Base-by-base conservation (phyloP, 2,888 invertebrate genomes). In the Bombyx huttoni region DNA sequence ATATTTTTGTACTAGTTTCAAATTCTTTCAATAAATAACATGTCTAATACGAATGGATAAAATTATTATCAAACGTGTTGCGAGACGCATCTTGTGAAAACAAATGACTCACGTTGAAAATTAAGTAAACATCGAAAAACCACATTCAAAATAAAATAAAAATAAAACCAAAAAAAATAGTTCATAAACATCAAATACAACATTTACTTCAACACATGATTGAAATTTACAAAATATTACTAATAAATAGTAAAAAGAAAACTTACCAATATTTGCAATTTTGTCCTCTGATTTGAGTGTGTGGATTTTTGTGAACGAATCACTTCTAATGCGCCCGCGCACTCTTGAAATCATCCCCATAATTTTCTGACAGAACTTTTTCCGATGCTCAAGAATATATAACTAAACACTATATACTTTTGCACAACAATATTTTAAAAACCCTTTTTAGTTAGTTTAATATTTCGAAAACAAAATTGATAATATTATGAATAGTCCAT, bases 281-380 rank as follows among this genome's bases (percentile, higher is more conserved):
- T 91, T 92, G 64, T 93, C 92, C 62, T 92, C 90, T 40, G 92
- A 90, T 61, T 91, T 86, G 56, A 91, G 84, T 13, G 89, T 87
- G 59, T 91, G 91, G 69, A 91, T 75, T 74, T 91, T 92, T 67
- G 91, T 89, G 73, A 92, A 85, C 46, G 91, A 91, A 69, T 91
- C 90, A 70, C 90, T 89, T 63, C 92, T 89, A 49, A 92, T 86
- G 54, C 93, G 86, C n/a, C 92, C 91, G 49, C 93, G 87, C 64
- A 93, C 92, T 67, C 92, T 86, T 40, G 91, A 92, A 67, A 93
- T 92, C 92, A 93, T 92, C 51, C 92, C 93, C 93, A 93, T 93
- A 59, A 40, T 40, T 40, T 40, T 6, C 63, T 73, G 3, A 53
- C 57, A 34, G 48, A 51, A 40, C 12, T 40, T 40, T 40, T 10